Base-by-base conservation (phyloP, 2,797 vertebrate species). In the Sebastiscus albofasciatus region DNA sequence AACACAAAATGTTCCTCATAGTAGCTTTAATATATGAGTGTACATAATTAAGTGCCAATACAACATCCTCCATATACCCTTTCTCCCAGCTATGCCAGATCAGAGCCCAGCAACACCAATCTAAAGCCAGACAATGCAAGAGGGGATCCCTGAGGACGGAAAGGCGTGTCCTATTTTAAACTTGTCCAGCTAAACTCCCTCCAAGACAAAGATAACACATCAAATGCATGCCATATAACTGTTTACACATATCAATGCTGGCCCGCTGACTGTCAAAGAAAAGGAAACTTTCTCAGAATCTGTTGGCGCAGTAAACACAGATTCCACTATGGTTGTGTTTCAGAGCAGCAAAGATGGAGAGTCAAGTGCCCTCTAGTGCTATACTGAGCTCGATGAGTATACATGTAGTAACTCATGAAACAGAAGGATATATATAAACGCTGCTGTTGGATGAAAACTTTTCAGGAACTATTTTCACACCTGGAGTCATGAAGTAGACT, bases 311-410 rank as follows among this genome's bases (percentile, higher is more conserved):
- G 59, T 59, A 64, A 76, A 73, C 29, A 60, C 61, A 56, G 59
- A 62, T 75, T 72, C 61, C 31, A 26, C 56, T 49, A n/a, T 0
- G 62, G 24, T 66, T 68, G 62, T 58, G 61, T 77, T 56, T 77
- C 65, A 67, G 18, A 69, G 77, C 14, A 33, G 56, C 42, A 60
- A 36, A 76, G 49, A 42, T 7, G 24, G 68, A 72, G 79, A 71
- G 78, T 80, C 29, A 61, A 62, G 83, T 61, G 81, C 80, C 87
- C 83, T 88, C 87, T 89, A 69, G 74, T 82, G 84, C 34, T 60
- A 12, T 5, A 29, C 12, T 29, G 20, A 14, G 27, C 60, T 59
- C 5, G 20, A 24, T 8, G 14, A 49, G 13, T 29, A 20, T 4
- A 46, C 42, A 46, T 46, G 42, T 14, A 8, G 36, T 20, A 10